Evolutionary conservation across 53 echinoderm and acorn worm species (phyloP).

Genomic region (Stichopus horrens): DNA sequence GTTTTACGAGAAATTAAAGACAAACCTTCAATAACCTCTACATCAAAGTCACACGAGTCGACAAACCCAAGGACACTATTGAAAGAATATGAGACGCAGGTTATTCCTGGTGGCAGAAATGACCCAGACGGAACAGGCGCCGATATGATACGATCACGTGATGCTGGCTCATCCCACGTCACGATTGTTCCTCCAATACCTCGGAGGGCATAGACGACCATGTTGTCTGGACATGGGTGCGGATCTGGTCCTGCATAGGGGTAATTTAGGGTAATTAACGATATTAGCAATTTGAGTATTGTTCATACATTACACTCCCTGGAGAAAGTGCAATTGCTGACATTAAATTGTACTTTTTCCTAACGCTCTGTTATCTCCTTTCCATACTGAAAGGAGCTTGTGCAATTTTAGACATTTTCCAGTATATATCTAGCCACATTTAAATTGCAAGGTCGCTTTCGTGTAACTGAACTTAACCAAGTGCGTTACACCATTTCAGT

Average conservation of each 20-base stretch:
- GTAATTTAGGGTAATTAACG: too few species aligned
- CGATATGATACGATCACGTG: neutral
- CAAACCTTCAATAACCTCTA: conserved; percentile 10
- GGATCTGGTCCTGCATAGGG: conserved; percentile 29
- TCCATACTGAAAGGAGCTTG: too few species aligned
- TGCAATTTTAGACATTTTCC: neutral
- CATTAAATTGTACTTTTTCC: too few species aligned
- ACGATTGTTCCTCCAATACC: conserved; percentile 38
- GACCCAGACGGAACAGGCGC: conserved; percentile 5
- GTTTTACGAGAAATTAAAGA: neutral
- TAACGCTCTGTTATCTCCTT: too few species aligned
- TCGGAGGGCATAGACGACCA: neutral
- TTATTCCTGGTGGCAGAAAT: neutral
- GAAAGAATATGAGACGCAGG: conserved; percentile 24
- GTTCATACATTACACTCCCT: too few species aligned
- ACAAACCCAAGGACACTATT: conserved; percentile 10
- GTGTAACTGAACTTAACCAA: too few species aligned
- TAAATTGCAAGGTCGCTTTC: too few species aligned
- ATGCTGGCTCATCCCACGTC: conserved; percentile 31
- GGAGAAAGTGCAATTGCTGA: too few species aligned
- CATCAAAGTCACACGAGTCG: conserved; percentile 15
- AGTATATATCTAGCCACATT: neutral
- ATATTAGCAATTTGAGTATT: too few species aligned
- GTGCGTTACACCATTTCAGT: neutral
- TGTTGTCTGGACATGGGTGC: conserved; percentile 17